Evolutionary conservation across 2,888 invertebrate species (phyloP).

Genomic region (Drosophila algonquin): DNA sequence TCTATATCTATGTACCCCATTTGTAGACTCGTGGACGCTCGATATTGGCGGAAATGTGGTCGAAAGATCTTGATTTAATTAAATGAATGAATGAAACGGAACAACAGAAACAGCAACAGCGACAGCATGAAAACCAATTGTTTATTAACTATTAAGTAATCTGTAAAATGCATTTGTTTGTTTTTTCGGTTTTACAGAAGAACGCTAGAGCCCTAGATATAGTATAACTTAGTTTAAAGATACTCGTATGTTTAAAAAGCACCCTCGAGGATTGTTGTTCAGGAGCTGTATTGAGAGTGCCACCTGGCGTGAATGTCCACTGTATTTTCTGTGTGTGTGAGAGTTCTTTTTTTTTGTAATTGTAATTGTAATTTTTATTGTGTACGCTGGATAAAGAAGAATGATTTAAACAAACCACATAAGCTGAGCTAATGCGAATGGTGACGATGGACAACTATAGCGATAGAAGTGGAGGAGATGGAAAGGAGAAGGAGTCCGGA

Average conservation of each 20-base stretch:
- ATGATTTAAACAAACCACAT: constrained; percentile 24
- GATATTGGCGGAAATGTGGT: background rate
- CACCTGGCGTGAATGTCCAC: constrained; percentile 5
- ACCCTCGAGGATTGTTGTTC: constrained; percentile 19
- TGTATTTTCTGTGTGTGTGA: constrained; percentile 26
- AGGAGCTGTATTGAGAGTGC: background rate
- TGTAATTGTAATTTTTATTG: constrained; percentile 68
- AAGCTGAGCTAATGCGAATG: constrained; percentile 8
- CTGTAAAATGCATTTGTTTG: constrained; percentile 16
- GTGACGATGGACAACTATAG: constrained; percentile 43
- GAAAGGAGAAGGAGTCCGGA: constrained; percentile 48
- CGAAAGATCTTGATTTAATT: background rate
- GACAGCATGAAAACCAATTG: background rate
- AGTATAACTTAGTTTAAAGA: constrained; percentile 17
- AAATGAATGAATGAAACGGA: background rate
- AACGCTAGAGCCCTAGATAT: background rate
- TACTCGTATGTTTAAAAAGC: constrained; percentile 11
- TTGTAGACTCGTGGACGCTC: no score
- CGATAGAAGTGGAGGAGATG: background rate
- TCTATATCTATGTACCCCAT: background rate
- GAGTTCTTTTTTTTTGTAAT: constrained; percentile 25
- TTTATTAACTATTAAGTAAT: background rate
- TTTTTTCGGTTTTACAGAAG: constrained; percentile 21
- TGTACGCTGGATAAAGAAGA: constrained; percentile 18
- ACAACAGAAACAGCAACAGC: background rate